phyloP scores from a whole-genome alignment of 2,797 vertebrate genomes.

The Aldrovandia affinis region DNA sequence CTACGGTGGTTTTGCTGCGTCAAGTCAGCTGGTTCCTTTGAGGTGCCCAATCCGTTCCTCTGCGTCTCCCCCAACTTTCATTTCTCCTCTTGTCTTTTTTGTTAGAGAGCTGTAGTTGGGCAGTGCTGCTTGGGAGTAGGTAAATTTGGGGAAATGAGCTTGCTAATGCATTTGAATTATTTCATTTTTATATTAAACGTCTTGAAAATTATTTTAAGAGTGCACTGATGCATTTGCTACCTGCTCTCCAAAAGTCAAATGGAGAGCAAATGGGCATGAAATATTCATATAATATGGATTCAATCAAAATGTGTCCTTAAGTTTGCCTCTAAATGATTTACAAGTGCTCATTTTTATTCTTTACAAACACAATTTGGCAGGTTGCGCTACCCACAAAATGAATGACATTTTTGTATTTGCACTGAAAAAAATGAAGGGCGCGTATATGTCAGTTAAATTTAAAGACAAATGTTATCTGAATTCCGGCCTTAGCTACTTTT shows the following conservation, averaged over 20 bases:
- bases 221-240: conserved; percentile 43
- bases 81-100: conserved; percentile 11
- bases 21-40: conserved; percentile 9
- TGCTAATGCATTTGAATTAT: conserved; percentile 67
- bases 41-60: conserved; percentile 20
- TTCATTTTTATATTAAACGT: conserved; percentile 66
- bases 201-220: conserved; percentile 59
- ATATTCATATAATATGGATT: background rate
- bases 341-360: background rate
- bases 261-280: conserved; percentile 31
- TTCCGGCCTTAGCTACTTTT: conserved; percentile 58
- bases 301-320: background rate
- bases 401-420: background rate
- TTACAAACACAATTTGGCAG: background rate
- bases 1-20: conserved; percentile 30
- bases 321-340: background rate
- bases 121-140: background rate
- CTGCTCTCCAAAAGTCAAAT: conserved; percentile 59
- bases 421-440: background rate
- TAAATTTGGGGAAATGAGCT: conserved; percentile 59
- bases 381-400: background rate
- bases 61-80: conserved; percentile 29
- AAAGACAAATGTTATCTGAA: background rate
- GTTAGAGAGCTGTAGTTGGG: conserved; percentile 7
- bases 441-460: background rate